These are phyloP conservation scores for Embidobia sp. DNA, from an alignment of 2,888 invertebrate genomes.

Conservation along the genomic window DNA sequence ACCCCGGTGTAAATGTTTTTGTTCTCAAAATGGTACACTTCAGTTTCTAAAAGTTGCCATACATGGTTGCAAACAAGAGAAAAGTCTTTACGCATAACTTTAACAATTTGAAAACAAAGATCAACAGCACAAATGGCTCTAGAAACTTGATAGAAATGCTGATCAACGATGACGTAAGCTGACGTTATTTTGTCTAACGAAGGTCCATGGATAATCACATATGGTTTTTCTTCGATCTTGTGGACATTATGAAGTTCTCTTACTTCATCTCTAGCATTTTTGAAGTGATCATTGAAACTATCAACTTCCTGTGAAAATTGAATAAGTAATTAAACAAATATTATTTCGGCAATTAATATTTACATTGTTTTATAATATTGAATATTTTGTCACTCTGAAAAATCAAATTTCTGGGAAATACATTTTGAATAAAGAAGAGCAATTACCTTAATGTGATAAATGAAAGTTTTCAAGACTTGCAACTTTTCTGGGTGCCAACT, in stretches of 20 bases:
- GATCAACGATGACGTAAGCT: constrained; percentile 11
- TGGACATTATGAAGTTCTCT: constrained; percentile 11
- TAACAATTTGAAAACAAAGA: constrained; percentile 34
- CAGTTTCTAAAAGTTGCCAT: constrained; percentile 44
- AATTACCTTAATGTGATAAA: constrained; percentile 20
- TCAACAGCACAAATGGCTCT: constrained; percentile 29
- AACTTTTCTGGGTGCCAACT: constrained; percentile 22
- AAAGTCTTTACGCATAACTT: constrained; percentile 33
- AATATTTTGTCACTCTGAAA: too few relatives aligned
- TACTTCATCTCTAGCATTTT: background rate
- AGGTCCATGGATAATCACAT: constrained; percentile 44
- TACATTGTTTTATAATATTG: too few relatives aligned
- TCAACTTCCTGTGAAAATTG: constrained; percentile 38
- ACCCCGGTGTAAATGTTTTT: constrained; percentile 14
- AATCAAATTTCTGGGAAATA: too few relatives aligned
- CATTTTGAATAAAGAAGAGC: too few relatives aligned
- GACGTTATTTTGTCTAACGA: constrained; percentile 33
- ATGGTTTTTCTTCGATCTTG: constrained; percentile 28
- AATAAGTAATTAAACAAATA: too few relatives aligned
- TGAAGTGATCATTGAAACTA: background rate
- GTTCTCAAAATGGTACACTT: constrained; percentile 19
- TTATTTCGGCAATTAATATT: too few relatives aligned
- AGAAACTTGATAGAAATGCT: constrained; percentile 30
- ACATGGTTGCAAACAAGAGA: constrained; percentile 33
- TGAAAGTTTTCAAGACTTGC: constrained; percentile 2